These are phyloP conservation scores for Drosophila neocordata DNA, from an alignment of 1,140 invertebrate genomes.

Conservation along the genomic window DNA sequence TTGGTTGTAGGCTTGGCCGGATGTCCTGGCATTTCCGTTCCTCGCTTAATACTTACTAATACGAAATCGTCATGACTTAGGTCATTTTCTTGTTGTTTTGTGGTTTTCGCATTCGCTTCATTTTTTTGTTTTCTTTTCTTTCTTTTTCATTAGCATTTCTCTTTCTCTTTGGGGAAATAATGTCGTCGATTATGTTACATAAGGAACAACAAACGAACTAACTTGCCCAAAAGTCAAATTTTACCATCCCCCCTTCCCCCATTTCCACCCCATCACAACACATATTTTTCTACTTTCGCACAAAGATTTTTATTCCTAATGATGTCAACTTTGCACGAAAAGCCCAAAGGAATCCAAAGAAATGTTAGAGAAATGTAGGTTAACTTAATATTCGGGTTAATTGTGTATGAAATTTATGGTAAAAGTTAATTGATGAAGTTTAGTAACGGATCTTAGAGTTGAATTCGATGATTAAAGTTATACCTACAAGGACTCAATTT, in stretches of 20 bases:
- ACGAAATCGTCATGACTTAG: slow-evolving; percentile 61
- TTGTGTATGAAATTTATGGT: slow-evolving; percentile 25
- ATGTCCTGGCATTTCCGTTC: slow-evolving; percentile 68
- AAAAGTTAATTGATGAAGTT: slow-evolving; percentile 12
- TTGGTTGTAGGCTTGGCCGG: slow-evolving; percentile 55
- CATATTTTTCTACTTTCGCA: slow-evolving; percentile 14
- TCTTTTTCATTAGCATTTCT: slow-evolving; percentile 41
- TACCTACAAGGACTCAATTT: no score
- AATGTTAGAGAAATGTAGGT: slow-evolving; percentile 23
- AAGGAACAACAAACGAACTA: slow-evolving; percentile 42
- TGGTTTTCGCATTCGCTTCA: slow-evolving; percentile 67
- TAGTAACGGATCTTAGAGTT: background rate
- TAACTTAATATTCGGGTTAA: slow-evolving; percentile 60
- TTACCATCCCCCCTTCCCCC: no score
- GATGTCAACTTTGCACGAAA: slow-evolving; percentile 67
- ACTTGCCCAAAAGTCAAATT: slow-evolving; percentile 44
- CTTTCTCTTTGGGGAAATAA: slow-evolving; percentile 64
- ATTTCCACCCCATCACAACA: background rate
- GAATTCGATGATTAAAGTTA: background rate
- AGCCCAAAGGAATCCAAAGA: slow-evolving; percentile 23
- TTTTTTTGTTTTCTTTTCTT: no score
- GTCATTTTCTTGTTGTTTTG: slow-evolving; percentile 27
- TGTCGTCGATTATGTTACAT: slow-evolving; percentile 74
- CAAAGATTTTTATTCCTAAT: slow-evolving; percentile 56
- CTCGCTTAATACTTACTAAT: slow-evolving; percentile 42